Base-by-base conservation (phyloP, 2,113 vertebrate genomes). In the Anoura caudifer region DNA sequence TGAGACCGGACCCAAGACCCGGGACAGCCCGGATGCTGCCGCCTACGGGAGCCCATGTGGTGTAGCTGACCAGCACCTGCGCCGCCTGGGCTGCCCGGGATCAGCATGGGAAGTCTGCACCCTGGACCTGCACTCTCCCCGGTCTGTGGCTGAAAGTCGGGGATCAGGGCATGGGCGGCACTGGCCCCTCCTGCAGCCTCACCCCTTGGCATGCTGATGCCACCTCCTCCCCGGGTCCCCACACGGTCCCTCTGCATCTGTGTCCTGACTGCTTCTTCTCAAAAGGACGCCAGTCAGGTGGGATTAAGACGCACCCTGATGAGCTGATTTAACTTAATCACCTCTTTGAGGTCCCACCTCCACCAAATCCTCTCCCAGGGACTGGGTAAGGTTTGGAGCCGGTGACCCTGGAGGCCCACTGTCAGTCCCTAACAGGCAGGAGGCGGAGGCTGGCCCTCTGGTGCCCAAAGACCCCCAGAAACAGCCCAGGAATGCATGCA, bases 1-100 rank as follows among this genome's bases (percentile, higher is more conserved):
- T 0, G 28, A 36, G 38, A 5, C 3, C 4, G 7, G 22, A 24
- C 38, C 2, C 41, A 0, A 12, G 17, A 28, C 33, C 31, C 0
- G 5, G 19, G 52, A 1, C 4, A 33, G 1, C 14, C 72, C 0
- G 1, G 73, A 15, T 0, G 5, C 11, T 0, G 6, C 31, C 4
- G 0, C 41, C 14, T 0, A 19, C 5, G 28, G 10, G 20, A 24
- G 50, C 19, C 70, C 56, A 59, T 10, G 24, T 6, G 24, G 56
- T 26, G 59, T 26, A 61, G 59, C 59, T 26, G 59, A 11, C 24
- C 24, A 4, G 26, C 24, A 20, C 24, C 59, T 10, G 26, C 5
- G 59, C 22, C 0, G 13, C 17, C 24, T 0, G 5, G 31, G 10
- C 3, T 0, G 8, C 50, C n/a, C 7, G 31, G 19, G 1, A 0